Evolutionary conservation across 2,113 vertebrate genomes (phyloP).

Genomic region (Lophura nycthemera): DNA sequence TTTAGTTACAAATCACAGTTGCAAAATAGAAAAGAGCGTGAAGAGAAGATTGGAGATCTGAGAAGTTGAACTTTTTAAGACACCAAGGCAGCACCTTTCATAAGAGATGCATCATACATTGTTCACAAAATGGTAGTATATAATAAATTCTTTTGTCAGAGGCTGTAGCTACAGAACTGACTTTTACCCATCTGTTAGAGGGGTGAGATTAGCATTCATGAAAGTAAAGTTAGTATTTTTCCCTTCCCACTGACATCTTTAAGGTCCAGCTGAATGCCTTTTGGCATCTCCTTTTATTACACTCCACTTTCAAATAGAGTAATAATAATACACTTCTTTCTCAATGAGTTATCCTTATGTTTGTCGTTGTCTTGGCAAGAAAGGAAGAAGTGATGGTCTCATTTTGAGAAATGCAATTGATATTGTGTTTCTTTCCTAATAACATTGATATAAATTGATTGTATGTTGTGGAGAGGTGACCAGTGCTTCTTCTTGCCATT

Average conservation of each 20-base stretch:
- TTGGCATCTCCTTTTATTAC: not conserved
- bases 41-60: not conserved
- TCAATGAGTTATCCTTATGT: not conserved
- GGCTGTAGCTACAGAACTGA: not conserved
- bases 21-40: not conserved
- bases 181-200: not conserved
- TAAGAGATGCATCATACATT: not conserved
- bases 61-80: not conserved
- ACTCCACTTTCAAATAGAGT: not conserved
- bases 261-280: not conserved
- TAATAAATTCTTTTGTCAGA: not conserved
- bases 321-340: not conserved
- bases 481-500: not conserved
- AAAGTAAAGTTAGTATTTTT: not conserved
- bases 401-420: not conserved
- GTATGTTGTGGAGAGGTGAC: not conserved
- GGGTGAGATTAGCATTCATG: not conserved
- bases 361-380: not conserved
- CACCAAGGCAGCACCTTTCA: not conserved
- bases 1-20: not conserved
- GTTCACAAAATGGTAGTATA: not conserved
- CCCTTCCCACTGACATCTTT: not conserved
- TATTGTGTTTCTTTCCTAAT: not conserved
- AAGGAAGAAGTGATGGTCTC: not conserved
- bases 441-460: not conserved